A percentile compares a stretch with the other conserved stretches of the same genome.
These are phyloP conservation scores for Agrotis clavis DNA, from an alignment of 2,888 invertebrate species.

Conservation along the genomic window DNA sequence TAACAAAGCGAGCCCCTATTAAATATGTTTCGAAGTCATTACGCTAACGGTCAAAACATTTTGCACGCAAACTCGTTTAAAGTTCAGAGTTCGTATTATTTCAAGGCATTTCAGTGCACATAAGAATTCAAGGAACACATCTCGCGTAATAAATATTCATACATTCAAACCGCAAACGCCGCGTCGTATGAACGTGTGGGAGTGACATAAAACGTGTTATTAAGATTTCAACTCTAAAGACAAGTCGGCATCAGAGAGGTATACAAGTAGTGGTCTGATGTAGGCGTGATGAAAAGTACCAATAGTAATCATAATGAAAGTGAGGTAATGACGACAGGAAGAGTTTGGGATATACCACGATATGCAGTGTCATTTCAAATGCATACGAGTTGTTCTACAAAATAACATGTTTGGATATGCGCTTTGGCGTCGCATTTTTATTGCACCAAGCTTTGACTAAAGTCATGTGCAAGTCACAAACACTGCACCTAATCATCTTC, in stretches of 20 bases:
- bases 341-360: constrained; percentile 40
- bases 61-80: constrained; percentile 43
- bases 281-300: constrained; percentile 62
- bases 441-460: constrained; percentile 16
- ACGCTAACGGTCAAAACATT: constrained; percentile 39
- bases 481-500: constrained; percentile 1
- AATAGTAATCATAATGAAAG: constrained; percentile 60
- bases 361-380: constrained; percentile 42
- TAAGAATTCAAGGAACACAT: constrained; percentile 62
- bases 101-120: constrained; percentile 64
- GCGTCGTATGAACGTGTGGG: constrained; percentile 69
- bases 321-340: constrained; percentile 52
- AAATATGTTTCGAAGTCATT: constrained; percentile 35
- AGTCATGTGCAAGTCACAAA: constrained; percentile 19
- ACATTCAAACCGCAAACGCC: constrained; percentile 65
- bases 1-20: constrained; percentile 14
- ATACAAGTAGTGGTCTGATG: constrained; percentile 59
- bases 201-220: constrained; percentile 78
- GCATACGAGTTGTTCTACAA: constrained; percentile 31
- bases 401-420: constrained; percentile 36
- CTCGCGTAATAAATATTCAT: constrained; percentile 65
- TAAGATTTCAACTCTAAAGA: constrained; percentile 80
- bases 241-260: constrained; percentile 68
- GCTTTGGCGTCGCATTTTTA: constrained; percentile 43
- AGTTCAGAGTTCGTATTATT: constrained; percentile 60